phyloP scores from a whole-genome alignment of 2,888 invertebrate genomes.

The Ashinkailepas kermadecensis region DNA sequence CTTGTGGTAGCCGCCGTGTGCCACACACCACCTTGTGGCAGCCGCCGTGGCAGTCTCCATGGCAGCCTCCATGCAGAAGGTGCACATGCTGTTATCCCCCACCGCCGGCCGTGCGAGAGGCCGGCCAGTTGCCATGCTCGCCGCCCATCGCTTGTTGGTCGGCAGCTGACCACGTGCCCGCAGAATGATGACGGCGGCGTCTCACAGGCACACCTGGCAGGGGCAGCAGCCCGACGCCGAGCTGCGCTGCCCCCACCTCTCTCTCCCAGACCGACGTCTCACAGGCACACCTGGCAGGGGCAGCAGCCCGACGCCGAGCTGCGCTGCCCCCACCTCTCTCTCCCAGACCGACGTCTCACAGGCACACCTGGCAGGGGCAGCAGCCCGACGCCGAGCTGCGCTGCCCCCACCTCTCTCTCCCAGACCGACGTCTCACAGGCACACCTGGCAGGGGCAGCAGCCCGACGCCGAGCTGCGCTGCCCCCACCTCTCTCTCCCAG shows the following conservation, averaged over 20 bases:
- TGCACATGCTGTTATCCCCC: too few relatives aligned
- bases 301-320: neutral
- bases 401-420: neutral
- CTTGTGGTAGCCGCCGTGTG: too few relatives aligned
- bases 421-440: neutral
- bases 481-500: neutral
- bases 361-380: neutral
- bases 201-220: neutral
- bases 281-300: neutral
- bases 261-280: neutral
- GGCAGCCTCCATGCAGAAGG: too few relatives aligned
- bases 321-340: too few relatives aligned
- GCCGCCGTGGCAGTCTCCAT: too few relatives aligned
- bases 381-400: neutral
- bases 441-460: neutral
- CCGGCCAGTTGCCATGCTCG: too few relatives aligned
- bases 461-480: neutral
- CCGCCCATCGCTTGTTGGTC: neutral
- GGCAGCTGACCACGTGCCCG: neutral
- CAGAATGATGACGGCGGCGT: neutral
- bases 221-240: neutral
- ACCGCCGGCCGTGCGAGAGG: too few relatives aligned
- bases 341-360: neutral
- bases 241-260: too few relatives aligned
- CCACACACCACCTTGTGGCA: too few relatives aligned